Percentiles rank a stretch among this genome's conserved stretches.
Evolutionary conservation across 1,140 invertebrate species (phyloP).

Genomic region (Coelopa frigida): DNA sequence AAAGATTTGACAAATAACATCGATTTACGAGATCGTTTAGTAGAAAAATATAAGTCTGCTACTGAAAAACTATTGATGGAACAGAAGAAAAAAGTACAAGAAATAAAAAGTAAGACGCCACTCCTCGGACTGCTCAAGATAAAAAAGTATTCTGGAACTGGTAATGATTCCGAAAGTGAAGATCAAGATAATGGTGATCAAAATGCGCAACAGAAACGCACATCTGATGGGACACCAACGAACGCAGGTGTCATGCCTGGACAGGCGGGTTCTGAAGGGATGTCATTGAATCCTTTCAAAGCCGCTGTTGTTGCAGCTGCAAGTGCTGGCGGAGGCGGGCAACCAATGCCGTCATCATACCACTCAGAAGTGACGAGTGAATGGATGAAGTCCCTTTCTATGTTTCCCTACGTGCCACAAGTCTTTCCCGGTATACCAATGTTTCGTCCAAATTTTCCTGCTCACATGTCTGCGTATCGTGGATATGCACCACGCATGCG

Average conservation of each 20-base stretch:
- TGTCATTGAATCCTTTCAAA: slow-evolving; percentile 16
- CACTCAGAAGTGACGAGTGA: slow-evolving; percentile 32
- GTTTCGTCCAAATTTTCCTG: slow-evolving; percentile 28
- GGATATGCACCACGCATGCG: slow-evolving; percentile 33
- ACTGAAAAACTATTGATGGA: slow-evolving; percentile 51
- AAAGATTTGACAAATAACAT: neutral
- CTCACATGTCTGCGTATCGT: slow-evolving; percentile 31
- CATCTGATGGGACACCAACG: neutral
- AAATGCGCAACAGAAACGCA: neutral
- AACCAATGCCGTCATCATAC: slow-evolving; percentile 20
- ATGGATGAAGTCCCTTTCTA: slow-evolving; percentile 39
- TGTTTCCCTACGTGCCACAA: slow-evolving; percentile 32
- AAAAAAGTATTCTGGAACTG: slow-evolving; percentile 14
- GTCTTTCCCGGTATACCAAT: slow-evolving; percentile 28
- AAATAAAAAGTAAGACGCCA: slow-evolving; percentile 50
- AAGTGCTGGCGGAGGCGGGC: slow-evolving; percentile 2
- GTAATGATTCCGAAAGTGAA: neutral
- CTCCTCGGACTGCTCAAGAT: slow-evolving; percentile 31
- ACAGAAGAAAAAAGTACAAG: slow-evolving; percentile 50
- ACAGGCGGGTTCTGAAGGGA: slow-evolving; percentile 17
- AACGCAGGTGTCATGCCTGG: slow-evolving; percentile 22
- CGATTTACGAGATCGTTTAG: slow-evolving; percentile 41
- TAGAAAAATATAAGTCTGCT: slow-evolving; percentile 50
- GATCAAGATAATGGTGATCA: neutral
- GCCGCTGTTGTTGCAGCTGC: slow-evolving; percentile 14